phyloP scores from a whole-genome alignment of 2,113 vertebrate genomes.

The Tychaedon coryphoeus region DNA sequence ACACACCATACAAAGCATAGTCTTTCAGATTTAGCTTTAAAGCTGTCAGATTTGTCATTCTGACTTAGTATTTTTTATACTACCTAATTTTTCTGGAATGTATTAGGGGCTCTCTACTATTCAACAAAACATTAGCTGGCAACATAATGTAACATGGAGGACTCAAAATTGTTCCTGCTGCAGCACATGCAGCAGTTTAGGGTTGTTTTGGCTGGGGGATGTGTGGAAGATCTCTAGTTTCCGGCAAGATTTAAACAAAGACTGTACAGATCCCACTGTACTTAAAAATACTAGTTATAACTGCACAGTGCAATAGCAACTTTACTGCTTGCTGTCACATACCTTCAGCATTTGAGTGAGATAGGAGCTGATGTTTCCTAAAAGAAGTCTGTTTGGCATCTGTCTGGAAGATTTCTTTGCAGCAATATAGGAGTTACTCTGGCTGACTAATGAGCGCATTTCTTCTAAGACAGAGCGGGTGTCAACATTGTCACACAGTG shows the following conservation, averaged over 20 bases:
- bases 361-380: slow-evolving; percentile 81
- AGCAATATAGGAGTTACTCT: slow-evolving; percentile 91
- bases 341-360: slow-evolving; percentile 92
- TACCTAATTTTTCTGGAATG: neutral
- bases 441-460: slow-evolving; percentile 86
- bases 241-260: neutral
- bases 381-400: slow-evolving; percentile 82
- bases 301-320: neutral
- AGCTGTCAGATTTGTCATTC: neutral
- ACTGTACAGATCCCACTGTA: neutral
- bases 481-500: slow-evolving; percentile 94
- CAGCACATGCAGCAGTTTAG: neutral
- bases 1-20: neutral
- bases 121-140: neutral
- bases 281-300: neutral
- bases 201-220: neutral
- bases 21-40: neutral
- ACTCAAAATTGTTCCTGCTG: neutral
- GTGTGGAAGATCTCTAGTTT: neutral
- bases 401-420: slow-evolving; percentile 80
- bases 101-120: neutral
- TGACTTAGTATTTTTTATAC: neutral
- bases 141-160: neutral
- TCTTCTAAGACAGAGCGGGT: slow-evolving; percentile 90
- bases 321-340: slow-evolving; percentile 1